Conservation (phyloP, 2,113 vertebrate genomes). For the Mesoclemmys tuberculata region DNA sequence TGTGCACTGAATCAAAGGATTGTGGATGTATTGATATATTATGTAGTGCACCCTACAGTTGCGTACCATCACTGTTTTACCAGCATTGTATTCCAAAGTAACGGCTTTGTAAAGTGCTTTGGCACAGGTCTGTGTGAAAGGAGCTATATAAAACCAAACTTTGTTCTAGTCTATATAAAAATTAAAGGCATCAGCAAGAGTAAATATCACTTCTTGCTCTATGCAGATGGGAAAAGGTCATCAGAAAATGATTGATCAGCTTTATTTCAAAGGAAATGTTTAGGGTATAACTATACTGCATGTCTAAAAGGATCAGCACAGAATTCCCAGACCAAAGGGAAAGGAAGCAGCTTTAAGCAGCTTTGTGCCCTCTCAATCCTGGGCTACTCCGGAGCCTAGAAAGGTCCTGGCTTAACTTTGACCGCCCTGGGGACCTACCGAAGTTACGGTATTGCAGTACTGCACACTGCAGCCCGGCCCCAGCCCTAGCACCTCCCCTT, state of each 20-base stretch:
- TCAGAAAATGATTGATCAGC: background rate
- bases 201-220: conserved; percentile 19
- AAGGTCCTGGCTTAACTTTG: background rate
- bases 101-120: background rate
- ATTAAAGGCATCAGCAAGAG: conserved; percentile 4
- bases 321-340: rapidly evolving
- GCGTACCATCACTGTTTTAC: background rate
- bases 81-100: conserved; percentile 2
- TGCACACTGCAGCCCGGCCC: background rate
- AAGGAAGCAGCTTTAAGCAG: rapidly evolving
- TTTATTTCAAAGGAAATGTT: background rate
- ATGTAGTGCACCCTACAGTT: background rate
- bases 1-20: rapidly evolving
- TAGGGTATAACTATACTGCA: background rate
- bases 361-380: rapidly evolving
- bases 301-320: rapidly evolving
- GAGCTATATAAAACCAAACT: conserved; percentile 1
- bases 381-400: background rate
- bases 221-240: background rate
- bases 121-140: rapidly evolving
- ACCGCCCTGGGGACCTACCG: background rate
- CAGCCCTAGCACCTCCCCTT: background rate
- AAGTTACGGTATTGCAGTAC: background rate
- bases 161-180: background rate
- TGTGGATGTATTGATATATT: background rate